Evolutionary conservation across 1,140 invertebrate species (phyloP), one percentile per base, ranked within the genome.

Genomic region (Branchinecta lynchi): DNA sequence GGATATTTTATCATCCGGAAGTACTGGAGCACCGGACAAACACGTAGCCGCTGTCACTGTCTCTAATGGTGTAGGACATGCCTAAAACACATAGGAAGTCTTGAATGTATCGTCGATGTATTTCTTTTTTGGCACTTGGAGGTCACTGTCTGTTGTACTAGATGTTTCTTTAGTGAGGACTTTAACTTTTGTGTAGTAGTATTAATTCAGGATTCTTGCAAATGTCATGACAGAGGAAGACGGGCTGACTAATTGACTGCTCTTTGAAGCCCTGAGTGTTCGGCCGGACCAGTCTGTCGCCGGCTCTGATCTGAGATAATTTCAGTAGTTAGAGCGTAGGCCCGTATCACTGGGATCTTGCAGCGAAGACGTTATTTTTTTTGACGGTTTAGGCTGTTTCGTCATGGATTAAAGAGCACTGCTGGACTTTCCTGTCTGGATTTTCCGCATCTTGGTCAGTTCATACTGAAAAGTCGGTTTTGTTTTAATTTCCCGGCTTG

Each of bases 71-170:
- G 6, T 6, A 60, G 17, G 17, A 60, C 17, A 60, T 60, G 12
- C 17, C 17, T 12, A 15, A 60, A 32, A 32, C 32, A 32, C 32
- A 32, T 32, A 32, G 32, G 32, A 32, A 32, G 32, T 32, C 32
- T 32, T 32, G 32, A 32, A 32, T 32, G 32, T 32, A 20, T 20
- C 51, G 1, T 60, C 51, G 12, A 15, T 60, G 51, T 20, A 60
- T 60, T 60, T 60, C 51, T 60, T 60, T 60, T 15, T 60, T 60
- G 51, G 51, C 51, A 60, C 51, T 60, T 60, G 51, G 17, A 15
- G 51, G 32, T 32, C 32, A 32, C 32, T 60, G 17, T 60, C 17
- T 15, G 17, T 60, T 60, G 12, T 12, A 15, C 12, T 60, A 60
- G 51, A 60, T 60, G 51, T 60, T 15, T 60, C 12, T 60, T 15